Evolutionary conservation across 2,797 vertebrate genomes (phyloP).

Genomic region (Dermochelys coriacea): DNA sequence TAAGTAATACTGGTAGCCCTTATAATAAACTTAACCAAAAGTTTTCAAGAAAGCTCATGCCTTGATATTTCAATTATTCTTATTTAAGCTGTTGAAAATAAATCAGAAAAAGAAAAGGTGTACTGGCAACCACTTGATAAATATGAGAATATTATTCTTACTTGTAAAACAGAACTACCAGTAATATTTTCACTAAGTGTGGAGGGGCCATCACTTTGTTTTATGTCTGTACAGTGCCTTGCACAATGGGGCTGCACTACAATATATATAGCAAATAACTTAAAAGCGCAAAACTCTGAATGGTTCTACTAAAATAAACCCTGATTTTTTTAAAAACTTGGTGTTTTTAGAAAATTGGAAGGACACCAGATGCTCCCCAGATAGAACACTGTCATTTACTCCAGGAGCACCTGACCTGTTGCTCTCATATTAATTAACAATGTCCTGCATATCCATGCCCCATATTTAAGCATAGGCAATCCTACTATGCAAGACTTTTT

Average conservation of each 20-base stretch:
- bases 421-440: background rate
- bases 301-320: background rate
- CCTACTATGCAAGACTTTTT: background rate
- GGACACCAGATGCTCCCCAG: background rate
- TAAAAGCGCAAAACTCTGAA: background rate
- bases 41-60: background rate
- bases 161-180: background rate
- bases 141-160: background rate
- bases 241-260: background rate
- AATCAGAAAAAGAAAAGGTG: background rate
- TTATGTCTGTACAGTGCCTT: background rate
- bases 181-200: background rate
- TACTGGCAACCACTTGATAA: background rate
- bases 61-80: background rate
- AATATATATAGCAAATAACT: background rate
- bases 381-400: background rate
- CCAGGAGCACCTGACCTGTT: background rate
- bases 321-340: background rate
- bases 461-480: background rate
- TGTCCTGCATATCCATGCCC: background rate
- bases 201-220: background rate
- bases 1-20: background rate
- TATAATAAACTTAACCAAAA: background rate
- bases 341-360: background rate
- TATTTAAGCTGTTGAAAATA: background rate